Evolutionary conservation across 1,140 invertebrate genomes (phyloP), one percentile per base, ranked within the genome.

Genomic region (Papilio polytes): DNA sequence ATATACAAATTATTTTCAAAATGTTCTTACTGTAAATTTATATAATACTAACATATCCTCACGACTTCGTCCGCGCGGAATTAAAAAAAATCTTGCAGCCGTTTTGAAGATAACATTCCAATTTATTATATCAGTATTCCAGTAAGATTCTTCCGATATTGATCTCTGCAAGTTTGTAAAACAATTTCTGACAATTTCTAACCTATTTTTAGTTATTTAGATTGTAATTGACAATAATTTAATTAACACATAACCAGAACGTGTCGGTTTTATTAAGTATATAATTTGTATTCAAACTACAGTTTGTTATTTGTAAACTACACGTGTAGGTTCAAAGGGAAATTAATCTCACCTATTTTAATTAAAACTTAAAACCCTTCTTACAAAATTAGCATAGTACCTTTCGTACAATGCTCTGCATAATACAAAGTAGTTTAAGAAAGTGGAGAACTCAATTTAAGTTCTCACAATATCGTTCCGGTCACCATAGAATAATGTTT

Each of bases 331-430:
- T 53, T 51, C 36, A 59, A 83, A 78, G 76, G 80, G 82, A 85
- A 85, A 84, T 81, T 81, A 84, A 81, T 41, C 79, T 53, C 81
- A 78, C 83, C 84, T 83, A 85, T 87, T 90, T 85, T 85, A 88
- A 88, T 87, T 85, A 87, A 89, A 88, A 86, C 83, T 89, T 87
- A 83, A 82, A 82, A 82, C 82, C 85, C 83, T 85, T 84, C 80
- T 85, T 83, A 82, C 81, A 76, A 83, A 86, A 86, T 86, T 87
- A 86, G 84, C 78, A 84, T 82, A 77, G 83, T 77, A 83, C 78
- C 82, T 81, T 74, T 85, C 77, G 79, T 51, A 82, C 82, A 81
- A 73, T 48, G 72, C 83, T 85, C 80, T 85, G 70, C 51, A 81
- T 70, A 59, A 80, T 82, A 82, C 72, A 83, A 84, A 82, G 73